Conservation (phyloP, 2,113 vertebrate species). For the Zosterops lateralis region DNA sequence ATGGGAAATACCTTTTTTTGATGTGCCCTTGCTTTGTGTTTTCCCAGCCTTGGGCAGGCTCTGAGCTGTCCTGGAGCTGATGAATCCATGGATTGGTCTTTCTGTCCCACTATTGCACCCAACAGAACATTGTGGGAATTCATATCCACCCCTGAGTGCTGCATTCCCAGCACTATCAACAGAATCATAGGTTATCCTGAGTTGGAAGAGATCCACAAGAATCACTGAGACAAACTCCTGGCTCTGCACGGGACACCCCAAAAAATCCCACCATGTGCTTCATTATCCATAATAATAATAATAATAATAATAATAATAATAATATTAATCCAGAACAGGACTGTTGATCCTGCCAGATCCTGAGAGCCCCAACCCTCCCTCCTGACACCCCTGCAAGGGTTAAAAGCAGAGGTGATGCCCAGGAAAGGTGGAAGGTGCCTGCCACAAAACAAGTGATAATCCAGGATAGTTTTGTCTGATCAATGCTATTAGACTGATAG, state of each 20-base stretch:
- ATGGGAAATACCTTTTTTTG: background rate
- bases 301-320: too few relatives aligned
- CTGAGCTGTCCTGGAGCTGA: background rate
- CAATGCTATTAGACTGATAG: conserved; percentile 25
- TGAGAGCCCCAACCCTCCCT: background rate
- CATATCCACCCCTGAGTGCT: rapidly evolving
- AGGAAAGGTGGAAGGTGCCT: background rate
- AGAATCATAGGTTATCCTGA: background rate
- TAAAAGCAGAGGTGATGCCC: background rate
- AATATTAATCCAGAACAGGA: background rate
- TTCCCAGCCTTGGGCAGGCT: background rate
- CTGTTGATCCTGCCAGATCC: background rate
- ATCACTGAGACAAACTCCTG: background rate
- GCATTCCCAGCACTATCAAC: background rate
- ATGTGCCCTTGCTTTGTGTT: background rate
- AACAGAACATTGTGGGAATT: background rate
- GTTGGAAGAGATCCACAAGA: background rate
- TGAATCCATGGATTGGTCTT: background rate
- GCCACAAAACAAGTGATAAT: background rate
- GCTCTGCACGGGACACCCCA: background rate
- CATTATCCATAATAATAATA: background rate
- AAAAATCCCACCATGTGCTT: background rate
- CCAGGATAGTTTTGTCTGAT: background rate
- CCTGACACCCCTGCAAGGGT: background rate
- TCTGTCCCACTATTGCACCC: rapidly evolving